Percentiles rank a stretch among this genome's conserved stretches.
These are phyloP conservation scores for Agrilus planipennis DNA, from an alignment of 1,140 invertebrate genomes.

Conservation along the genomic window DNA sequence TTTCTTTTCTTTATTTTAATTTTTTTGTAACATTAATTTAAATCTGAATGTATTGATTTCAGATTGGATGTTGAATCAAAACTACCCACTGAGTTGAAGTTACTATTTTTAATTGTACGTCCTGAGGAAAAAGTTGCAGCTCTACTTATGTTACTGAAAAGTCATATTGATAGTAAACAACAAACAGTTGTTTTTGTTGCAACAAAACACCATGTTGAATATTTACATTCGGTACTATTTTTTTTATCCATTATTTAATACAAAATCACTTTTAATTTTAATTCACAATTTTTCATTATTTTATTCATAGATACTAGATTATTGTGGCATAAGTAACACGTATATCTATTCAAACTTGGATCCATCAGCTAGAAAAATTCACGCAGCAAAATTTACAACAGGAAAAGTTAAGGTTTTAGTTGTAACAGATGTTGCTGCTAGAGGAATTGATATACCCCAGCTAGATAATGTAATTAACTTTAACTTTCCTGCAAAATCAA, in stretches of 20 bases:
- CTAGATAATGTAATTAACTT: conserved; percentile 96
- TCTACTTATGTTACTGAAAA: conserved; percentile 70
- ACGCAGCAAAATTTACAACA: conserved; percentile 81
- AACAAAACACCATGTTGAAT: conserved; percentile 98
- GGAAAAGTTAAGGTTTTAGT: conserved; percentile 70
- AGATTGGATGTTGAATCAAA: conserved; percentile 93
- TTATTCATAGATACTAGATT: conserved; percentile 59
- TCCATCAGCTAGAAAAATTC: conserved; percentile 90
- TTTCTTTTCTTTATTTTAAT: not conserved
- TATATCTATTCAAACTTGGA: conserved; percentile 94
- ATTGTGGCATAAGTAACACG: conserved; percentile 68
- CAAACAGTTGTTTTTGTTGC: conserved; percentile 93
- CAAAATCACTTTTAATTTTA: too few relatives aligned
- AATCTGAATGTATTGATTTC: conserved; percentile 12
- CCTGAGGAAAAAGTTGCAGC: conserved; percentile 81
- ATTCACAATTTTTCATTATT: not conserved
- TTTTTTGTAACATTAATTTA: conserved; percentile 3
- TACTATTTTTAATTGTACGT: conserved; percentile 76
- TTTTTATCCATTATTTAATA: too few relatives aligned
- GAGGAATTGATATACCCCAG: conserved; percentile 94
- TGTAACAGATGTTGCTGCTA: conserved; percentile 94
- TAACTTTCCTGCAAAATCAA: conserved; percentile 93
- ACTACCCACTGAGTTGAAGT: conserved; percentile 75
- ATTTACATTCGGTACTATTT: conserved; percentile 59
- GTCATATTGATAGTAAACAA: conserved; percentile 50